Evolutionary conservation across 92 coral and sea anemone species (phyloP).

Genomic region (Porites cylindrica): DNA sequence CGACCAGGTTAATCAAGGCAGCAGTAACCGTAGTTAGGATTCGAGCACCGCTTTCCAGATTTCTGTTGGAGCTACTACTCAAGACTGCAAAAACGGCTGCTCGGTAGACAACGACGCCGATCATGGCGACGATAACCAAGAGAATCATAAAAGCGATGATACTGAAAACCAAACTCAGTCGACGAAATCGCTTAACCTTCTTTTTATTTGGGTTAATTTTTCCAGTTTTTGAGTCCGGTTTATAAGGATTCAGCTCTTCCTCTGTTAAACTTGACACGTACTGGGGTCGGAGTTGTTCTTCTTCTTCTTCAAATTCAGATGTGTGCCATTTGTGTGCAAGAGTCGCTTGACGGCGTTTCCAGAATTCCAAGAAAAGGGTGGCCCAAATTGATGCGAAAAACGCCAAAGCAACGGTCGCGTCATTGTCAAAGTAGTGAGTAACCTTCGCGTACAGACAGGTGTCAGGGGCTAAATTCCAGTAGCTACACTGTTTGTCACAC

Average conservation of each 20-base stretch:
- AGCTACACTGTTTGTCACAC: conserved; percentile 94
- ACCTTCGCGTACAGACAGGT: conserved; percentile 71
- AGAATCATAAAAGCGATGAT: conserved; percentile 86
- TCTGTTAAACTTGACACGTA: conserved; percentile 30
- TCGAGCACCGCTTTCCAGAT: conserved; percentile 78
- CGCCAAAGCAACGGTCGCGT: conserved; percentile 69
- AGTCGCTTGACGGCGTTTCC: conserved; percentile 94
- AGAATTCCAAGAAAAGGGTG: conserved; percentile 91
- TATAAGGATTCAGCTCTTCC: conserved; percentile 32
- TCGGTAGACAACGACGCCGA: conserved; percentile 93
- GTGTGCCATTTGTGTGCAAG: conserved; percentile 92
- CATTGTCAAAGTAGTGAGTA: conserved; percentile 81
- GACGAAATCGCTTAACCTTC: conserved; percentile 70
- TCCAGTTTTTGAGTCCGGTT: conserved; percentile 55
- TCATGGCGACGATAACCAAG: conserved; percentile 83
- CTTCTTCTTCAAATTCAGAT: conserved; percentile 89
- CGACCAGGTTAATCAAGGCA: conserved; percentile 85
- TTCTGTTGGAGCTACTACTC: conserved; percentile 67
- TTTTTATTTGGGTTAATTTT: conserved; percentile 85
- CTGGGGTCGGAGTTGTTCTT: conserved; percentile 69
- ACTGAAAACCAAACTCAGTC: conserved; percentile 80
- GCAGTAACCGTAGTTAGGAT: conserved; percentile 89
- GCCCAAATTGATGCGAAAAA: conserved; percentile 90
- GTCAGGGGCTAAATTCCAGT: conserved; percentile 86
- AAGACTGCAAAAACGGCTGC: conserved; percentile 95